Conservation (phyloP, 2,113 vertebrate genomes). For the Pollimyrus isidori region DNA sequence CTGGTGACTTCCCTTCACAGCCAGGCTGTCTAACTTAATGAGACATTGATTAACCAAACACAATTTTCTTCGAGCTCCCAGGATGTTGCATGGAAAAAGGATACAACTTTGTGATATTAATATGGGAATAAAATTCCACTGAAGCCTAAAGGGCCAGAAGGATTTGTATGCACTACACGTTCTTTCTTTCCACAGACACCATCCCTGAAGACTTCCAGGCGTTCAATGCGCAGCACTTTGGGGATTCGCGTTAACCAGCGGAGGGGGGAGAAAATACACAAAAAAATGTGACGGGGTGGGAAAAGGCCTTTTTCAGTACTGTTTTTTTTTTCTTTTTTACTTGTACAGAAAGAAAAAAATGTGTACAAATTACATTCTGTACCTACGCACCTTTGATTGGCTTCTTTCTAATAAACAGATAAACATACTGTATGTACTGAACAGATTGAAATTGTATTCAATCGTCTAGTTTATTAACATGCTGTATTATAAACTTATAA, state of each 20-base stretch:
- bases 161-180: slow-evolving; percentile 8
- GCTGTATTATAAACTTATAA: not conserved
- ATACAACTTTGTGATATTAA: not conserved
- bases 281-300: not conserved
- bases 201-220: slow-evolving; percentile 77
- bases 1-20: not conserved
- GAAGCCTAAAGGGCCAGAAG: not conserved
- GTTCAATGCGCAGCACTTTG: slow-evolving; percentile 69
- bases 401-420: not conserved
- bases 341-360: not conserved
- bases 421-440: not conserved
- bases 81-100: not conserved
- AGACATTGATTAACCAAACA: not conserved
- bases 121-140: not conserved
- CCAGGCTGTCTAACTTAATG: not conserved
- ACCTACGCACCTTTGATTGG: not conserved
- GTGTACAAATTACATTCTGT: not conserved
- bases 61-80: not conserved
- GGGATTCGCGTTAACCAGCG: slow-evolving; percentile 19
- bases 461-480: not conserved
- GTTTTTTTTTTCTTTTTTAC: not conserved
- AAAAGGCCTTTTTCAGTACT: not conserved
- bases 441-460: not conserved
- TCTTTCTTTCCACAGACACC: slow-evolving; percentile 56
- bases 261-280: too few species aligned